Evolutionary conservation across 2,888 invertebrate species (phyloP).

Genomic region (Ligdia adustata): DNA sequence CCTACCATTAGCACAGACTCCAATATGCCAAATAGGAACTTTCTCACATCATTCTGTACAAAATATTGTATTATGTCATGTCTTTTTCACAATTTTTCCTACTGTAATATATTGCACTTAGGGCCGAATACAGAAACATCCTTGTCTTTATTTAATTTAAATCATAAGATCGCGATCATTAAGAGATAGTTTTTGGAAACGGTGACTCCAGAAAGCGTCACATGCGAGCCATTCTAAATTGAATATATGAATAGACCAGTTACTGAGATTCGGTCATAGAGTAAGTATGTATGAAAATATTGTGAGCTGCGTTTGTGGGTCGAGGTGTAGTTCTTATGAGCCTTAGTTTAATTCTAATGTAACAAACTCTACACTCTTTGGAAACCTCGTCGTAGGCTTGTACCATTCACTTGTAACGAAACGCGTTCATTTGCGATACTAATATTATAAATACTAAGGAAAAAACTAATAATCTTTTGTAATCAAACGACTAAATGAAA

Average conservation of each 20-base stretch:
- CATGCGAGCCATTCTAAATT: no score
- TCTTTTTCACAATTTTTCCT: conserved; percentile 18
- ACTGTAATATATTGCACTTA: conserved; percentile 26
- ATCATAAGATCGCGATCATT: no score
- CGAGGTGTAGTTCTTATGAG: conserved; percentile 51
- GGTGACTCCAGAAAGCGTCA: no score
- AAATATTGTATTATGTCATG: conserved; percentile 7
- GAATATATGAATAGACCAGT: neutral
- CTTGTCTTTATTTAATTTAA: no score
- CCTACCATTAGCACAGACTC: conserved; percentile 10
- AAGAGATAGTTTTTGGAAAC: no score
- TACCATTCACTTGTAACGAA: conserved; percentile 40
- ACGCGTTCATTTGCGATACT: conserved; percentile 44
- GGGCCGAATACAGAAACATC: conserved; percentile 5
- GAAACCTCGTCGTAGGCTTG: conserved; percentile 44
- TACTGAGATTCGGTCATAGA: conserved; percentile 16
- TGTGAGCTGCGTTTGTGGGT: conserved; percentile 33
- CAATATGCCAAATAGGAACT: conserved; percentile 17
- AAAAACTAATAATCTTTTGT: conserved; percentile 56
- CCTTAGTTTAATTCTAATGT: conserved; percentile 39
- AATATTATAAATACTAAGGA: conserved; percentile 42
- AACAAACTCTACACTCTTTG: conserved; percentile 42
- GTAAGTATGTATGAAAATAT: conserved; percentile 19
- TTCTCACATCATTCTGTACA: conserved; percentile 20
- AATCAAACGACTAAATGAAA: conserved; percentile 76